These are phyloP conservation scores for Loriculus beryllinus DNA, from an alignment of 2,797 vertebrate species.

Conservation along the genomic window DNA sequence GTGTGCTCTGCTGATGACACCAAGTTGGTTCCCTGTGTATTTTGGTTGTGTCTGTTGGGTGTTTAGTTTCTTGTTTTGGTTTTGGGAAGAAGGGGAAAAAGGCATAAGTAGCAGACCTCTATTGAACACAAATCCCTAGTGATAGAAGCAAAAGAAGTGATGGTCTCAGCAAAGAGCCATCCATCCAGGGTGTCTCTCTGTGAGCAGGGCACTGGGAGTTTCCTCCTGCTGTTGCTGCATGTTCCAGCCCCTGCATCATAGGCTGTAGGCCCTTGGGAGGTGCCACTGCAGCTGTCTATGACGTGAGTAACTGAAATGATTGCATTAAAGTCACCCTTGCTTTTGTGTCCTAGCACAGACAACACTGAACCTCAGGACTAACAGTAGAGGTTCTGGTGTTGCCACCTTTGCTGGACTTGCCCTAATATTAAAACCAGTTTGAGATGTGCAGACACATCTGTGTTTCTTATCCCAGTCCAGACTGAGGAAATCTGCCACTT, in stretches of 20 bases:
- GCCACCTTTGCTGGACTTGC: neutral
- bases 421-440: neutral
- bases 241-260: neutral
- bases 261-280: neutral
- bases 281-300: neutral
- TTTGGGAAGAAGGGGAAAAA: neutral
- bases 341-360: neutral
- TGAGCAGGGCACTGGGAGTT: neutral
- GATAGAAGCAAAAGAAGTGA: neutral
- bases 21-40: neutral
- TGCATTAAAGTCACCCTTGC: neutral
- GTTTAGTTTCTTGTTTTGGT: neutral
- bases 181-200: neutral
- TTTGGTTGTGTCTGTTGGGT: neutral
- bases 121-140: neutral
- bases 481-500: neutral
- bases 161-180: neutral
- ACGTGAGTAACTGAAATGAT: neutral
- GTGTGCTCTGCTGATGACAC: neutral
- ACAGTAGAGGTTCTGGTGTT: neutral
- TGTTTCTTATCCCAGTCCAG: neutral
- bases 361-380: neutral
- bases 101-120: neutral
- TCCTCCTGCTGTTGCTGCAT: rapidly evolving
- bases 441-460: neutral